Evolutionary conservation across 2,113 vertebrate genomes (phyloP), one percentile per base, ranked within the genome.

Genomic region (Gavia stellata): DNA sequence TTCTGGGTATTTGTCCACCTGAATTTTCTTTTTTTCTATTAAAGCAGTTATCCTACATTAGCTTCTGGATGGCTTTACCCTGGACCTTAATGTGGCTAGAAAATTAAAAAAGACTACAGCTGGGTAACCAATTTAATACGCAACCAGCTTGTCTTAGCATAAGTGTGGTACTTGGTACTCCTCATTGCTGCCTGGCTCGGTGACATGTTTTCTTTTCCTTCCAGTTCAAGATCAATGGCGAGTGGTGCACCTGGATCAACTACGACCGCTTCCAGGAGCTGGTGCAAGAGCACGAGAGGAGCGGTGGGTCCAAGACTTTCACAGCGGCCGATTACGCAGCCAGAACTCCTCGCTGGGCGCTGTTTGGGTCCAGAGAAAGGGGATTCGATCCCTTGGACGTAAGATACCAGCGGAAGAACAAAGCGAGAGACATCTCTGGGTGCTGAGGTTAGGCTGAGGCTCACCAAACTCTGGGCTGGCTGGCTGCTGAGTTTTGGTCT

Each of bases 191-290:
- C 68, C 71, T 68, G 42, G 45, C 34, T 38, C 44, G 5, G 31
- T 59, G 17, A n/a, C 12, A 0, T 1, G 4, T 91, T 84, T 84
- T 55, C 42, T 56, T 72, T 12, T n/a, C 21, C 88, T 96, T 81
- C n/a, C 96, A 99, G 99, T 99, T 99, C 97, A 99, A 99, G 98
- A 96, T 99, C 29, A 89, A 97, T 0, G 98, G 98, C 0, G 98
- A 99, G 86, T 99, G 99, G 99, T 98, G 98, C 98, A 99, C 99
- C 0, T 99, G 99, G 99, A 99, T 99, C 2, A 90, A 99, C 97
- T 99, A 99, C 7, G 93, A 97, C 40, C 97, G 98, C 17, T 99
- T 99, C 97, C 99, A 99, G 95, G 97, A 98, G 75, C 98, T 99
- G 66, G 92, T 98, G 59, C 94, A 52, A 82, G 96, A 91, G 14